phyloP scores from a whole-genome alignment of 2,113 vertebrate species.

The Motacilla alba region DNA sequence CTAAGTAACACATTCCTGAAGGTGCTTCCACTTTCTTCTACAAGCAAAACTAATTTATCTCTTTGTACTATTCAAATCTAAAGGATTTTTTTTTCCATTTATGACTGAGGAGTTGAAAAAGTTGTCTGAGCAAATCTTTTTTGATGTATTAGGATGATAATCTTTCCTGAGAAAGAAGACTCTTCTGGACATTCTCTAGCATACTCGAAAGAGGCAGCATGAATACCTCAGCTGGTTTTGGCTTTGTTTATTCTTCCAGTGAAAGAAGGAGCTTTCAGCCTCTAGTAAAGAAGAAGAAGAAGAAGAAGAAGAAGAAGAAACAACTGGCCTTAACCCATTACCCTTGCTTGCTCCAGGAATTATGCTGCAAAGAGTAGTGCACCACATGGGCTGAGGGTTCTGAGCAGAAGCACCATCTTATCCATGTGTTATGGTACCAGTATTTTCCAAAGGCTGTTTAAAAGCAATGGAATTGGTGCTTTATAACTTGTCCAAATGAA shows the following conservation, averaged over 20 bases:
- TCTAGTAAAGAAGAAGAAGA: background rate
- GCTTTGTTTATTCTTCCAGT: background rate
- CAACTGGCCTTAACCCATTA: background rate
- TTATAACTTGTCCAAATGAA: background rate
- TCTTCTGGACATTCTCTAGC: background rate
- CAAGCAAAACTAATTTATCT: background rate
- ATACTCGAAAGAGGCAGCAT: background rate
- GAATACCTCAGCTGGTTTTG: background rate
- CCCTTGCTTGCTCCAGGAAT: background rate
- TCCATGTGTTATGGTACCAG: background rate
- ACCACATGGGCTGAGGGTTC: background rate
- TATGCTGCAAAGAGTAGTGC: background rate
- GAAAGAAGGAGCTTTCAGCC: background rate
- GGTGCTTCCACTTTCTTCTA: background rate
- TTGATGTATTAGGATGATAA: background rate
- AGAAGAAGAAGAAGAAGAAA: background rate
- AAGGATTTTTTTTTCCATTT: background rate
- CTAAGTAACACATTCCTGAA: background rate
- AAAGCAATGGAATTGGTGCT: background rate
- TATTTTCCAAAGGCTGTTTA: background rate
- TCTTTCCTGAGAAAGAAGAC: background rate
- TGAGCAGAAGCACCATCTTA: background rate
- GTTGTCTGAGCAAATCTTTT: background rate
- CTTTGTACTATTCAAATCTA: background rate
- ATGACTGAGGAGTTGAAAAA: background rate